Base-by-base conservation (phyloP, 2,888 invertebrate genomes). In the Linnaemya tessellans region DNA sequence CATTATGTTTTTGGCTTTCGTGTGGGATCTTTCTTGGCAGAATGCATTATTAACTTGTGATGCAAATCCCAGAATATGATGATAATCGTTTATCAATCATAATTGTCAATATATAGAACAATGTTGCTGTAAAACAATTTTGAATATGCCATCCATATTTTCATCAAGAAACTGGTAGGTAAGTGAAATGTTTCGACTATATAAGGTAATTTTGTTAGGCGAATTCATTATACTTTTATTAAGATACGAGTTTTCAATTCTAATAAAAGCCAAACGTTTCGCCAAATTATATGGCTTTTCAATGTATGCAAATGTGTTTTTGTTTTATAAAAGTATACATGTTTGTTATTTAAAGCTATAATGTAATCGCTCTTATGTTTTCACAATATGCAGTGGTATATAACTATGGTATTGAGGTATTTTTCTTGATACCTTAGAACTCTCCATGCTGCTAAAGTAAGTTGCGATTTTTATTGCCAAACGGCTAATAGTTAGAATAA, bases 391-490 rank as follows among this genome's bases (percentile, higher is more conserved):
- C 90, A 89, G 87, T 87, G 58, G 38, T 88, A 86, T 90, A 90
- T 90, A 90, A 91, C 89, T 90, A 89, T 87, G 79, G 80, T 82
- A 79, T 51, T 85, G 83, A 82, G 87, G 75, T 71, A 20, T 38
- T 15, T 67, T 38, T 58, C 81, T 85, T 83, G 81, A 22, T 73
- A 58, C 87, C 85, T 87, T 89, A 89, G 90, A 91, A 90, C 90
- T 90, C 89, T 56, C 84, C 7, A 81, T 51, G 87, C 88, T 90
- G 91, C 89, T 86, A 91, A 18, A 91, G 83, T 56, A 89, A 89
- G 54, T 68, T 43, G 87, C 87, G 86, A 80, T 54, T 67, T 62
- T 73, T 86, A 86, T 86, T 68, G 49, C 84, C 78, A 80, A 54
- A 81, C 86, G 80, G 46, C 78, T 80, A 43, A 62, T 46, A 56